A percentile compares a stretch with the other conserved stretches of the same genome.
These are phyloP conservation scores for Reinhardtius hippoglossoides DNA, from an alignment of 2,113 vertebrate species.

Conservation along the genomic window DNA sequence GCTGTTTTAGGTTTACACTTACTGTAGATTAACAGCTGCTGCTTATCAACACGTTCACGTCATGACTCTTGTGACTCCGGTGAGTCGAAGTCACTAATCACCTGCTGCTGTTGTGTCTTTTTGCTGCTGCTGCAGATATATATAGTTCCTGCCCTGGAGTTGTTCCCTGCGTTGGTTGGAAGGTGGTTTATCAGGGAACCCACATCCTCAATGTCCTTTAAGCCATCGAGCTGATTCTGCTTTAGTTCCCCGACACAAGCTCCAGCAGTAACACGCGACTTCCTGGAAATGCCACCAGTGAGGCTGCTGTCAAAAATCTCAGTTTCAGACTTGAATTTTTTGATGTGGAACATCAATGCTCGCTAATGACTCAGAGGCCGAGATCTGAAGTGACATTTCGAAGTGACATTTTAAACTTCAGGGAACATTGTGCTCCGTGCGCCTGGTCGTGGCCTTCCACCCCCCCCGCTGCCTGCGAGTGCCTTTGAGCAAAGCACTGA, in stretches of 20 bases:
- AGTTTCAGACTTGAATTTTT: constrained; percentile 16
- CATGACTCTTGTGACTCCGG: no score
- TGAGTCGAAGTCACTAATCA: no score
- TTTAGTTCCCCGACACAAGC: neutral
- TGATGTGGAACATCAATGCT: constrained; percentile 22
- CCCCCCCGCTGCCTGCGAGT: neutral
- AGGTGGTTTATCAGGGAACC: no score
- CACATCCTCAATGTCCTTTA: no score
- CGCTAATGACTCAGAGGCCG: constrained; percentile 29
- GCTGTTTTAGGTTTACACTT: no score
- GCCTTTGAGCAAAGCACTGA: constrained; percentile 33
- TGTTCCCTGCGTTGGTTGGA: no score
- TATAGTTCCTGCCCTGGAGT: no score
- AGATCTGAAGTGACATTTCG: constrained; percentile 52
- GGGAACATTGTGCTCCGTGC: constrained; percentile 23
- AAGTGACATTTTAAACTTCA: constrained; percentile 61
- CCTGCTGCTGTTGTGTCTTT: no score
- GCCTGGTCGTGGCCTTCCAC: constrained; percentile 12
- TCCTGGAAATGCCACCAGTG: constrained; percentile 19
- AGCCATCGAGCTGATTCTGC: neutral
- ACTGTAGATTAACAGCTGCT: no score
- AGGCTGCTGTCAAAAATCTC: neutral
- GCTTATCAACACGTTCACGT: no score
- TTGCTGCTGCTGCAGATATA: no score
- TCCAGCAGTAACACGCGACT: neutral